Evolutionary conservation across 2,888 invertebrate genomes (phyloP).

Genomic region (Osmoderma eremita): DNA sequence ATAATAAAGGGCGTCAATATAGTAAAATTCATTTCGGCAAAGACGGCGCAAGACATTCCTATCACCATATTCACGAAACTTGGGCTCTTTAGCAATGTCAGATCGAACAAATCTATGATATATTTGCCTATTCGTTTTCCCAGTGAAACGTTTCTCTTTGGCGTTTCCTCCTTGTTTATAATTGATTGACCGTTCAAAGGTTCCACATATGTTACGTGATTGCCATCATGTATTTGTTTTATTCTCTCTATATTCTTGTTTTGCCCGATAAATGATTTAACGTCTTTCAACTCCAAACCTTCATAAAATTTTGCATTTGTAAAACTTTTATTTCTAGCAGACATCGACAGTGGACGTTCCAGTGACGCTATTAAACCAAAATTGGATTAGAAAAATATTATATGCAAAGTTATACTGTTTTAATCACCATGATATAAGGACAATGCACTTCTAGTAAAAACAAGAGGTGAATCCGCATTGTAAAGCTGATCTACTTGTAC

Average conservation of each 20-base stretch:
- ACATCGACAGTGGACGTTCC: background rate
- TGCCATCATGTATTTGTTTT: too few species aligned
- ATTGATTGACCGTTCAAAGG: background rate
- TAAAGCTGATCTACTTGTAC: slow-evolving; percentile 62
- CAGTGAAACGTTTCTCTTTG: slow-evolving; percentile 60
- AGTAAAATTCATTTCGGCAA: slow-evolving; percentile 77
- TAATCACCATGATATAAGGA: slow-evolving; percentile 44
- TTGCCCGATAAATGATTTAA: slow-evolving; percentile 1
- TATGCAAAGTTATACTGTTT: background rate
- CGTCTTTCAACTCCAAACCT: slow-evolving; percentile 6
- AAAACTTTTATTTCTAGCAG: background rate
- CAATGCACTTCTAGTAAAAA: slow-evolving; percentile 54
- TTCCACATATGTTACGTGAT: background rate
- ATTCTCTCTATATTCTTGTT: slow-evolving; percentile 16
- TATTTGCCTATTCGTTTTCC: slow-evolving; percentile 52
- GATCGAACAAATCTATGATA: slow-evolving; percentile 70
- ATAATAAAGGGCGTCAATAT: slow-evolving; percentile 74
- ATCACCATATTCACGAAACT: slow-evolving; percentile 75
- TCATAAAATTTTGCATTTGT: slow-evolving; percentile 2
- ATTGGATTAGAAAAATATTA: slow-evolving; percentile 4
- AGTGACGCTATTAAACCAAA: slow-evolving; percentile 12
- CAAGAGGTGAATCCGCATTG: slow-evolving; percentile 61
- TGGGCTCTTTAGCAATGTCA: slow-evolving; percentile 72
- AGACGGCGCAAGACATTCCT: slow-evolving; percentile 74
- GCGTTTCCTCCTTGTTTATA: background rate